Evolutionary conservation across 2,797 vertebrate species (phyloP).

Genomic region (Acrossocheilus fasciatus): DNA sequence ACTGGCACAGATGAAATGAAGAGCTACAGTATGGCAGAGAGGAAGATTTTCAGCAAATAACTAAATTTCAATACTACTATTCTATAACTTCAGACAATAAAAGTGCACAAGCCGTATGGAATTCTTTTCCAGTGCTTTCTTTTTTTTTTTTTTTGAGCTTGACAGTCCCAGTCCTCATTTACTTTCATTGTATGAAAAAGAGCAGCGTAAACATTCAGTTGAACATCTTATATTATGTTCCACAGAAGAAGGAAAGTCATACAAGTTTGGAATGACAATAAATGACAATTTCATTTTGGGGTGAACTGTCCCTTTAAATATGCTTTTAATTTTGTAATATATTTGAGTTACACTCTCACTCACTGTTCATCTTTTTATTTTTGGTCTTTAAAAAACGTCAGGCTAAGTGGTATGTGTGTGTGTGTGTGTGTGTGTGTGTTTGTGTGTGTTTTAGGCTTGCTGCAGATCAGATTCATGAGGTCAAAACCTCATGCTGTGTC

Average conservation of each 20-base stretch:
- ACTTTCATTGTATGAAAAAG: neutral
- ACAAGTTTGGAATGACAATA: neutral
- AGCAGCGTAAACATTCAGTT: neutral
- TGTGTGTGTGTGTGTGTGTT: neutral
- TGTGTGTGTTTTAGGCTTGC: neutral
- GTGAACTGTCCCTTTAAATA: neutral
- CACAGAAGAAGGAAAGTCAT: neutral
- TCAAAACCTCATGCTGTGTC: constrained; percentile 32
- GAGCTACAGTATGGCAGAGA: too few species aligned
- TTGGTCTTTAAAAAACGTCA: neutral
- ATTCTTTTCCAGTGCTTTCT: neutral
- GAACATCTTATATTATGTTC: neutral
- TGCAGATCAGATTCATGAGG: constrained; percentile 7
- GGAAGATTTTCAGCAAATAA: too few species aligned
- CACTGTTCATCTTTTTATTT: neutral
- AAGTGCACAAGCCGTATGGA: too few species aligned
- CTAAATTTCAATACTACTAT: too few species aligned
- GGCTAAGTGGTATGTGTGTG: neutral
- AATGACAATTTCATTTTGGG: neutral
- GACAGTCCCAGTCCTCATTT: neutral
- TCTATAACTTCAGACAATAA: too few species aligned
- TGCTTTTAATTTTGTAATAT: neutral
- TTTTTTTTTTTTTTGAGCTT: neutral
- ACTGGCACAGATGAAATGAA: too few species aligned
- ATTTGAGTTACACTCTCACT: neutral